Percentiles rank a stretch among this genome's conserved stretches.
Conservation (phyloP, 2,888 invertebrate genomes). For the Syrphus vitripennis region DNA sequence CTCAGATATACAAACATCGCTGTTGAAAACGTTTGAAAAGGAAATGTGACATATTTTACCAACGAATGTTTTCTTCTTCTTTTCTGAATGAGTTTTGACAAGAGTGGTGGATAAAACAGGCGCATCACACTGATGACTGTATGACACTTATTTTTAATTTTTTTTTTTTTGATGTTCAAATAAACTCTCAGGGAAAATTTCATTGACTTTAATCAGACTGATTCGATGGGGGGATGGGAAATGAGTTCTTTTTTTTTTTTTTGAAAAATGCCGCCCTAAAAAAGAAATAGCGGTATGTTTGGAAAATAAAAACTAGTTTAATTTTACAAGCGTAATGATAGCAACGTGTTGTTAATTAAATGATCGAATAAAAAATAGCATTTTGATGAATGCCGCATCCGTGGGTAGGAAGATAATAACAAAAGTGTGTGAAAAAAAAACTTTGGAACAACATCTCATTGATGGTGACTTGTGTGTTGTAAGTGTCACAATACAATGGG, state of each 20-base stretch:
- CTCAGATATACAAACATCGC: constrained; percentile 20
- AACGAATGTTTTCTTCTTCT: neutral
- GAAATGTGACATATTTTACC: constrained; percentile 40
- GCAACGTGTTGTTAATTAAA: constrained; percentile 63
- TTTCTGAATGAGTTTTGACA: constrained; percentile 18
- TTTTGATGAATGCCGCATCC: constrained; percentile 29
- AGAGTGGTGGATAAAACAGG: neutral
- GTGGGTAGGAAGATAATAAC: constrained; percentile 19
- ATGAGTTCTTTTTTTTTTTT: neutral
- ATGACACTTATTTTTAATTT: too few relatives aligned
- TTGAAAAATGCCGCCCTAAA: constrained; percentile 33
- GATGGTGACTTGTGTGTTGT: constrained; percentile 6
- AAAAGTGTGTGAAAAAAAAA: constrained; percentile 56
- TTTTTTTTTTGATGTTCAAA: constrained; percentile 18
- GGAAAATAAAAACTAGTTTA: constrained; percentile 18
- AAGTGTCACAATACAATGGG: neutral
- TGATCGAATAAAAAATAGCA: constrained; percentile 41
- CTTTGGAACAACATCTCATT: neutral
- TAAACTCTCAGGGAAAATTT: constrained; percentile 25
- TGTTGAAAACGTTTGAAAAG: neutral
- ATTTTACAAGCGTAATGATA: constrained; percentile 5
- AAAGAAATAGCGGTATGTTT: neutral
- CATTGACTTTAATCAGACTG: constrained; percentile 20
- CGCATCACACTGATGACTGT: neutral
- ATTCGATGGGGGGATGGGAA: constrained; percentile 17